Conservation (phyloP, 2,797 vertebrate species). For the Morus bassanus region DNA sequence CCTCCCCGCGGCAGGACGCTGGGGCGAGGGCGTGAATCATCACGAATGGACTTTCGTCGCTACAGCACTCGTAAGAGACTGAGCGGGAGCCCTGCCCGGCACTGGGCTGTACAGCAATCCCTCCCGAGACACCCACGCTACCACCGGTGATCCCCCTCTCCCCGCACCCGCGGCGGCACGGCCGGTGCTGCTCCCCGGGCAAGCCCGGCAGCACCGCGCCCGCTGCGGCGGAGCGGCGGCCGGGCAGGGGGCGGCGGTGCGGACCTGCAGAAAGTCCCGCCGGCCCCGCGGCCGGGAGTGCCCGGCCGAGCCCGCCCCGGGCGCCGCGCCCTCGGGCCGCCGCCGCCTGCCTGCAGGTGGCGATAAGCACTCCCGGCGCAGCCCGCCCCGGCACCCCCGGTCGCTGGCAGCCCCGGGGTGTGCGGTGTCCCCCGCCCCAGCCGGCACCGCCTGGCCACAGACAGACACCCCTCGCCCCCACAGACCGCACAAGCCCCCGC, state of each 20-base stretch:
- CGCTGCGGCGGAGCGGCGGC: background rate
- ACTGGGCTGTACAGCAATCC: background rate
- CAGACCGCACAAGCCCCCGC: background rate
- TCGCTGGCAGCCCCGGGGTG: background rate
- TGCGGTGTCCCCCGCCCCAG: background rate
- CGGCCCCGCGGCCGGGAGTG: accelerated
- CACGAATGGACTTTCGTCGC: background rate
- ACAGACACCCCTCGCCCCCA: background rate
- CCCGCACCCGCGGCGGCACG: background rate
- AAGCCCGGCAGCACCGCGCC: background rate
- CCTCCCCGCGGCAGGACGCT: background rate
- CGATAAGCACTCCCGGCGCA: constrained; percentile 62
- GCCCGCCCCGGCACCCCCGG: accelerated
- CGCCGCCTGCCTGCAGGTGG: constrained; percentile 70
- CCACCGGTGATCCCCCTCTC: background rate
- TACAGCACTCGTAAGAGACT: background rate
- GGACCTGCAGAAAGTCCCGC: accelerated
- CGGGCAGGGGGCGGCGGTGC: too few relatives aligned
- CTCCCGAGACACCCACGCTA: background rate
- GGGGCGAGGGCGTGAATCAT: background rate
- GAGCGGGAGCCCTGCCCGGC: background rate
- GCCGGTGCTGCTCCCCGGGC: background rate
- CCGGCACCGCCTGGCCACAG: background rate
- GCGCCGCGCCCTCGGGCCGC: background rate
- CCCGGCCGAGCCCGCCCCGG: too few relatives aligned